Percentiles rank a stretch among this genome's conserved stretches.
Conservation (phyloP, 2,113 vertebrate genomes). For the Pipra filicauda region DNA sequence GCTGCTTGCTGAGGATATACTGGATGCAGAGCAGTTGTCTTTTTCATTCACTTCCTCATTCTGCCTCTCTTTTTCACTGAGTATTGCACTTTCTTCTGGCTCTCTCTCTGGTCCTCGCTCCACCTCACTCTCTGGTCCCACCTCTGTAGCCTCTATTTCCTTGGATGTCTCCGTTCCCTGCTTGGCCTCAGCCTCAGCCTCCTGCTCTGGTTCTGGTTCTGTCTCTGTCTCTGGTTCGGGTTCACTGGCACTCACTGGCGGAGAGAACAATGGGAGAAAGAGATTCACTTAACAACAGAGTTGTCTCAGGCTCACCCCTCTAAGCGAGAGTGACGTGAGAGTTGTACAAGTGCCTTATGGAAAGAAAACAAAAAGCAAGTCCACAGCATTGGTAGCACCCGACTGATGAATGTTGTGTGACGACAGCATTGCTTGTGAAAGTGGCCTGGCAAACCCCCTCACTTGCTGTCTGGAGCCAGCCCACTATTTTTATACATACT, state of each 20-base stretch:
- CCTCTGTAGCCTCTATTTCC: slow-evolving; percentile 57
- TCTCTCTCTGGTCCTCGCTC: slow-evolving; percentile 79
- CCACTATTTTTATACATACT: not conserved
- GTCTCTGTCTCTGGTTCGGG: slow-evolving; percentile 66
- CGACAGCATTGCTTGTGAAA: not conserved
- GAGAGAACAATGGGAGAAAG: slow-evolving; percentile 70
- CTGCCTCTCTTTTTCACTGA: slow-evolving; percentile 96
- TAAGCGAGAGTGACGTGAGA: not conserved
- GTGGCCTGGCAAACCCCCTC: not conserved
- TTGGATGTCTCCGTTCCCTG: slow-evolving; percentile 64
- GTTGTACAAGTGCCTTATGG: not conserved
- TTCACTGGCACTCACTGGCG: slow-evolving; percentile 75
- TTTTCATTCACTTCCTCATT: slow-evolving; percentile 97
- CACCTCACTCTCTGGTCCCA: slow-evolving; percentile 72
- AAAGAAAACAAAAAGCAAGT: slow-evolving; percentile 24
- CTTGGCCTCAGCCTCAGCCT: slow-evolving; percentile 56
- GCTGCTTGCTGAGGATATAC: slow-evolving; percentile 97
- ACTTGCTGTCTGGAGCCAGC: not conserved
- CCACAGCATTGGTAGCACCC: not conserved
- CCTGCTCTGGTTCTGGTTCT: slow-evolving; percentile 61
- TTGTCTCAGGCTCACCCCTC: not conserved
- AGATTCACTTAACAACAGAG: slow-evolving; percentile 43
- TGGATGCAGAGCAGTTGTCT: slow-evolving; percentile 97
- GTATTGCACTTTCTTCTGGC: slow-evolving; percentile 80
- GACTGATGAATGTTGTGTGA: not conserved